Evolutionary conservation across 2,888 invertebrate genomes (phyloP).

Genomic region (Azorinus chamasolen): DNA sequence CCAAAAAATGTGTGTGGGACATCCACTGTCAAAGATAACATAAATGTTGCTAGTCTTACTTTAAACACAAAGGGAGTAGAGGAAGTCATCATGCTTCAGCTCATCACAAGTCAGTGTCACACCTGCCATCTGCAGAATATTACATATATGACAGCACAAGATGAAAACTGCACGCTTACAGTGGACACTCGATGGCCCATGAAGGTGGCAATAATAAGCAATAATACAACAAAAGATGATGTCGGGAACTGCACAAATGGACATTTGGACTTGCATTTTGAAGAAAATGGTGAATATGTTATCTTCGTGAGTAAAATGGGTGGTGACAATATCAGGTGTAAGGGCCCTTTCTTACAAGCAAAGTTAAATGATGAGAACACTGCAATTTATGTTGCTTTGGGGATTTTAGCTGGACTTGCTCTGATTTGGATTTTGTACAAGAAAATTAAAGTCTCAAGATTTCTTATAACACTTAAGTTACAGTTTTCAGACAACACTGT

Average conservation of each 20-base stretch:
- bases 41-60: conserved; percentile 11
- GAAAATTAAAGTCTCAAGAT: conserved; percentile 23
- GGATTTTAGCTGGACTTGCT: conserved; percentile 47
- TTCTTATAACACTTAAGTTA: conserved; percentile 21
- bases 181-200: conserved; percentile 77
- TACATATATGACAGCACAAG: conserved; percentile 41
- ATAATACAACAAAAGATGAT: not conserved
- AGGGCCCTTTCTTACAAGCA: conserved; percentile 16
- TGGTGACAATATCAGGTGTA: not conserved
- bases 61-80: conserved; percentile 42
- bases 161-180: conserved; percentile 67
- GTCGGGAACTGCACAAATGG: conserved; percentile 32
- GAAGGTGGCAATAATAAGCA: conserved; percentile 45
- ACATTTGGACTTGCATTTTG: conserved; percentile 15
- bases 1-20: no score
- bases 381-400: conserved; percentile 52
- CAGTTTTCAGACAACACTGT: conserved; percentile 26
- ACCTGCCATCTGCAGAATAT: conserved; percentile 65
- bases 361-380: conserved; percentile 44
- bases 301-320: conserved; percentile 14
- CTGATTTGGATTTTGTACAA: conserved; percentile 41
- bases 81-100: conserved; percentile 40
- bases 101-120: conserved; percentile 48
- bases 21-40: no score
- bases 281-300: conserved; percentile 44